Conservation (phyloP, 2,113 vertebrate species). For the Onychostoma macrolepis region DNA sequence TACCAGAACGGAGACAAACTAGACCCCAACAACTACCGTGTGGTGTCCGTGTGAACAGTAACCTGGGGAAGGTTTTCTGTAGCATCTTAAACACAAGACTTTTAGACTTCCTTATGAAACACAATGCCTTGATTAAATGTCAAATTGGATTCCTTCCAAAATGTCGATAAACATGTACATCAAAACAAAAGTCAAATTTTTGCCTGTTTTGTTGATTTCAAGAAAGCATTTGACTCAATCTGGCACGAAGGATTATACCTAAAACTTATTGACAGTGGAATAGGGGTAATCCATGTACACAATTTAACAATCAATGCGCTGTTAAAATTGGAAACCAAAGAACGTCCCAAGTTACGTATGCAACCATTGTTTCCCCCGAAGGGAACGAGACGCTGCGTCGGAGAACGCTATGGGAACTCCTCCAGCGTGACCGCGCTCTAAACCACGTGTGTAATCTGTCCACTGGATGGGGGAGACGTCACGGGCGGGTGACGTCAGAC, state of each 20-base stretch:
- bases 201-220: background rate
- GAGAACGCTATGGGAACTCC: too few relatives aligned
- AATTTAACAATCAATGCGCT: background rate
- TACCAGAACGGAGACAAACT: background rate
- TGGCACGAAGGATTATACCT: background rate
- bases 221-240: background rate
- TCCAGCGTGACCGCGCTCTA: too few relatives aligned
- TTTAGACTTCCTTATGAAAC: background rate
- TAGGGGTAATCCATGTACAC: background rate
- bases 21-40: background rate
- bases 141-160: too few relatives aligned
- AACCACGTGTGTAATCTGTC: too few relatives aligned
- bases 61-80: background rate
- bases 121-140: too few relatives aligned
- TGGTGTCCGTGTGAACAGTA: background rate
- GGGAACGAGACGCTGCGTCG: too few relatives aligned
- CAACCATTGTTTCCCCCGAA: too few relatives aligned
- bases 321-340: too few relatives aligned
- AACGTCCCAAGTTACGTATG: too few relatives aligned
- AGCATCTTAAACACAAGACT: background rate
- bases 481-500: too few relatives aligned
- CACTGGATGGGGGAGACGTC: too few relatives aligned
- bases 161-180: background rate
- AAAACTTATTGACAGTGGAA: background rate
- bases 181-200: background rate